Evolutionary conservation across 2,797 vertebrate genomes (phyloP).

Genomic region (Ceryle rudis): DNA sequence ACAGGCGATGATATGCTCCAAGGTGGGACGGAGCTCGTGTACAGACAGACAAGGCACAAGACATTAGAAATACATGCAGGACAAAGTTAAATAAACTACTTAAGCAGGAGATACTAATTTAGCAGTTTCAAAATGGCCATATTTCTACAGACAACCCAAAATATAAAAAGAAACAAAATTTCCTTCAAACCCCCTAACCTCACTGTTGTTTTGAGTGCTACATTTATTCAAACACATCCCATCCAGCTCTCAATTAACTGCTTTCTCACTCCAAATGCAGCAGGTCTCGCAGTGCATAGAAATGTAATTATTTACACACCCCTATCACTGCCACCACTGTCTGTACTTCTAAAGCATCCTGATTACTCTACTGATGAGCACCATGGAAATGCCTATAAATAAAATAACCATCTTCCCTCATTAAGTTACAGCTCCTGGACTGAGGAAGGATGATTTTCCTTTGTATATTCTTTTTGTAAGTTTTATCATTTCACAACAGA

Average conservation of each 20-base stretch:
- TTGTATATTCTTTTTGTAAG: slow-evolving; percentile 51
- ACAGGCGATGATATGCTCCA: background rate
- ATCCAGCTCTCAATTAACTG: slow-evolving; percentile 1
- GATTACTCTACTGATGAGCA: slow-evolving; percentile 60
- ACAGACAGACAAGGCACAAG: background rate
- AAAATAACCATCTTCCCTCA: slow-evolving; percentile 64
- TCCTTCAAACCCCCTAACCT: background rate
- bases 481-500: slow-evolving; percentile 60
- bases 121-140: background rate
- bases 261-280: background rate
- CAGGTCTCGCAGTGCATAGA: background rate
- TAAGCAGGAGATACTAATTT: background rate
- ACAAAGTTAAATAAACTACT: background rate
- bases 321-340: background rate
- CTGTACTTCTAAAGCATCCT: slow-evolving; percentile 51
- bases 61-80: background rate
- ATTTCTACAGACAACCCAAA: background rate
- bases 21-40: background rate
- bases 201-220: background rate
- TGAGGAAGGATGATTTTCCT: slow-evolving; percentile 55
- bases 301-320: slow-evolving; percentile 42
- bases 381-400: slow-evolving; percentile 47
- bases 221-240: background rate
- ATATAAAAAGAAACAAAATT: background rate
- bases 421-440: slow-evolving; percentile 32